phyloP scores from a whole-genome alignment of 2,797 vertebrate species.

The Gymnothorax javanicus region DNA sequence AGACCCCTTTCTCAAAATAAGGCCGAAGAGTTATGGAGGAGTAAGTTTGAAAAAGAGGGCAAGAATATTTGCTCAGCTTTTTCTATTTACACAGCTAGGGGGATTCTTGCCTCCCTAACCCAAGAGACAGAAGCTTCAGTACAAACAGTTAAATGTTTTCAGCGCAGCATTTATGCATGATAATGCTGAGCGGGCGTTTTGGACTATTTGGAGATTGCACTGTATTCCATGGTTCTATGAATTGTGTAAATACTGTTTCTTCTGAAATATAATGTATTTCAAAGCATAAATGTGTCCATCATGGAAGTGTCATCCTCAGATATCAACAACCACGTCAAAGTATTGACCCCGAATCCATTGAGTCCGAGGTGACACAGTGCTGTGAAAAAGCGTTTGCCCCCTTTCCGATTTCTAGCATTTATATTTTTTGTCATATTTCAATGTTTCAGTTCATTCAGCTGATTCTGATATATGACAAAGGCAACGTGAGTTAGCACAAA shows the following conservation, averaged over 20 bases:
- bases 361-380: not conserved
- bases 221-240: not conserved
- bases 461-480: too few species aligned
- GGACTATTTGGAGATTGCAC: not conserved
- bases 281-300: not conserved
- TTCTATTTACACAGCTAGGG: too few species aligned
- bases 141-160: not conserved
- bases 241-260: not conserved
- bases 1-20: too few species aligned
- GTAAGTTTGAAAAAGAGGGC: not conserved
- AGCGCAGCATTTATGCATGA: not conserved
- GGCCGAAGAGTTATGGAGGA: not conserved
- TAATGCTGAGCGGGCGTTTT: not conserved
- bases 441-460: too few species aligned
- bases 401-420: too few species aligned
- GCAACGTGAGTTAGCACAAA: too few species aligned
- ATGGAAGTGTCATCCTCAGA: not conserved
- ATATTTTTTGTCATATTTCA: too few species aligned
- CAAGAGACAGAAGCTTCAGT: not conserved
- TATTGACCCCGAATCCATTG: not conserved
- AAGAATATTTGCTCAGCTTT: not conserved
- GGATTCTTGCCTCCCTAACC: not conserved
- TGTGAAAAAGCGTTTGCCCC: too few species aligned
- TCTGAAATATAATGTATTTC: not conserved
- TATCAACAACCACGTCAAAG: not conserved